Base-by-base conservation (phyloP, 2,888 invertebrate genomes). In the Zelleria hepariella region DNA sequence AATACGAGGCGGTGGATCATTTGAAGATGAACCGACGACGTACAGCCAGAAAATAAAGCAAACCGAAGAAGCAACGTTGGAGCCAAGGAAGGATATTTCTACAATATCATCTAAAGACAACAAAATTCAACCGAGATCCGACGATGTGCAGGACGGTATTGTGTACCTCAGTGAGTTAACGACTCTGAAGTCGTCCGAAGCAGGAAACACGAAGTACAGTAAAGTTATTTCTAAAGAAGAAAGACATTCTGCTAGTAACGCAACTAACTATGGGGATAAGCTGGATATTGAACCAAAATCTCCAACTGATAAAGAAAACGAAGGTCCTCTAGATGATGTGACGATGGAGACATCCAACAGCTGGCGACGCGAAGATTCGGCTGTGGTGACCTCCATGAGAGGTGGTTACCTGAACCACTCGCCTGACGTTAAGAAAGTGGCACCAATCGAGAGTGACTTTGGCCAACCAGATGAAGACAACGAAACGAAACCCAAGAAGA, bases 391-490 rank as follows among this genome's bases (percentile, higher is more conserved):
- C 10, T 53, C 53, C 10, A 53, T n/a, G 25, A 24, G 53, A 53
- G 53, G 53, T 6, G 53, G 53, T 8, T 53, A 53, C 25, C 23
- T 53, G 6, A 53, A 53, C n/a, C 23, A 53, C 23, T 53, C 53
- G 5, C 10, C 6, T 23, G 25, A n/a, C 15, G n/a, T 10, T 53
- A 53, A 63, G 4, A 68, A 71, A 42, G 32, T 15, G 15, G 32
- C 32, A 10, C 15, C 32, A 15, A 42, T 15, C 2, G 15, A 32
- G 2, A 32, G 32, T 32, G 7, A 32, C 61, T 64, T 69, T 57
- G 64, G 63, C 20, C 65, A 62, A 42, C 60, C 60, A 25, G 62
- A 61, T 20, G 58, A 58, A 7, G 58, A 59, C 18, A 27, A 61
- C 8, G 59, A 61, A 24, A 20, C 25, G 5, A 25, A 10, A n/a